phyloP scores from a whole-genome alignment of 1,140 invertebrate genomes.

The Caenorhabditis inopinata region DNA sequence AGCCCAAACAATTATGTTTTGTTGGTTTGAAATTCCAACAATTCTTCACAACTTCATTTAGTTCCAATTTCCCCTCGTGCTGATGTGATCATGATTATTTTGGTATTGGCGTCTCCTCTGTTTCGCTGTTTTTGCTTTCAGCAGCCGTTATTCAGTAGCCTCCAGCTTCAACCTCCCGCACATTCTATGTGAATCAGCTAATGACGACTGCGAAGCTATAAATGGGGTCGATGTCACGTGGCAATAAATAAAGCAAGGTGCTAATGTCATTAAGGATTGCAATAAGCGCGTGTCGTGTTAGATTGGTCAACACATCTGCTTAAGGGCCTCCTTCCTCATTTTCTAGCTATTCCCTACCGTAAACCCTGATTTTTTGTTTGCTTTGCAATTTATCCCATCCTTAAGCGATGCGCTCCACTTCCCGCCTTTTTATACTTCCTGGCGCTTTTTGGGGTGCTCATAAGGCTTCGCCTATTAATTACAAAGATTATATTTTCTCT shows the following conservation, averaged over 20 bases:
- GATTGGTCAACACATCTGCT: conserved; percentile 29
- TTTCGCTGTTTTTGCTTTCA: conserved; percentile 1
- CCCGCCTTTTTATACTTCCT: conserved; percentile 30
- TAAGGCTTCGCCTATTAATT: background rate
- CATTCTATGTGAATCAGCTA: conserved; percentile 3
- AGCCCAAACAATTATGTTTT: conserved; percentile 21
- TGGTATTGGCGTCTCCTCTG: background rate
- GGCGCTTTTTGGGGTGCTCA: background rate
- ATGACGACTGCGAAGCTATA: background rate
- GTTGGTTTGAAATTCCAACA: background rate
- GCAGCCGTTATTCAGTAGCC: background rate
- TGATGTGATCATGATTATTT: conserved; percentile 9
- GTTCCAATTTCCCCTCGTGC: conserved; percentile 15
- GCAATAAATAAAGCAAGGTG: conserved; percentile 28
- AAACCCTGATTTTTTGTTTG: conserved; percentile 29
- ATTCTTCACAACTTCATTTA: background rate
- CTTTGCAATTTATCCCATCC: conserved; percentile 29
- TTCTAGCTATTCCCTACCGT: conserved; percentile 9
- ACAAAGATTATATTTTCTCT: background rate
- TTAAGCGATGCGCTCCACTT: conserved; percentile 31
- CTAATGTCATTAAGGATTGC: conserved; percentile 11
- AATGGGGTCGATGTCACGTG: conserved; percentile 6
- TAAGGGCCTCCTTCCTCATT: background rate
- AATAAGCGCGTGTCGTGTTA: background rate
- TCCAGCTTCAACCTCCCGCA: background rate